Conservation (phyloP, 2,113 vertebrate genomes). For the Regulus satrapa region DNA sequence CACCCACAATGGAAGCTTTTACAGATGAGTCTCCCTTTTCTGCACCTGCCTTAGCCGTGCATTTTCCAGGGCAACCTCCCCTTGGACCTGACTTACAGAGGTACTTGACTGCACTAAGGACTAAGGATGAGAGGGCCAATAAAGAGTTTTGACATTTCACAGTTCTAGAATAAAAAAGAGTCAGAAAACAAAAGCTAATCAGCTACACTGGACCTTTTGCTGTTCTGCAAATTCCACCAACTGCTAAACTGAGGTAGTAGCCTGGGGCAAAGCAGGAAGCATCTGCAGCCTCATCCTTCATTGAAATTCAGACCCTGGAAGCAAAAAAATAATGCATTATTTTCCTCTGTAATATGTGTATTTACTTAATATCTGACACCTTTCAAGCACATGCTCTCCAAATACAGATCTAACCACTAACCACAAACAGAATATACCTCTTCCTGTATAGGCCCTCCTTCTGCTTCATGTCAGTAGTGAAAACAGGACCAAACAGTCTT, state of each 20-base stretch:
- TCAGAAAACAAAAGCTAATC: background rate
- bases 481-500: background rate
- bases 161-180: background rate
- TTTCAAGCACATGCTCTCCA: background rate
- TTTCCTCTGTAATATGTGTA: background rate
- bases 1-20: background rate
- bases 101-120: background rate
- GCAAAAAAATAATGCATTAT: background rate
- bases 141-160: background rate
- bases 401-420: background rate
- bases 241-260: background rate
- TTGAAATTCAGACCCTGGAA: background rate
- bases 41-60: rapidly evolving
- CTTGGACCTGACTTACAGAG: background rate
- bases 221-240: background rate
- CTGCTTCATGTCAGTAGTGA: background rate
- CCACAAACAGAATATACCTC: background rate
- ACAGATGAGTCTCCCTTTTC: background rate
- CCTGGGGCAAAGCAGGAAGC: background rate
- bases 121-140: background rate
- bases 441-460: background rate
- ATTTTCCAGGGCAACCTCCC: background rate
- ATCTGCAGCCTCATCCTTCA: background rate
- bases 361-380: background rate
- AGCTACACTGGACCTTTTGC: background rate